Evolutionary conservation across 1,140 invertebrate species (phyloP).

Genomic region (Tyrophagus putrescentiae): DNA sequence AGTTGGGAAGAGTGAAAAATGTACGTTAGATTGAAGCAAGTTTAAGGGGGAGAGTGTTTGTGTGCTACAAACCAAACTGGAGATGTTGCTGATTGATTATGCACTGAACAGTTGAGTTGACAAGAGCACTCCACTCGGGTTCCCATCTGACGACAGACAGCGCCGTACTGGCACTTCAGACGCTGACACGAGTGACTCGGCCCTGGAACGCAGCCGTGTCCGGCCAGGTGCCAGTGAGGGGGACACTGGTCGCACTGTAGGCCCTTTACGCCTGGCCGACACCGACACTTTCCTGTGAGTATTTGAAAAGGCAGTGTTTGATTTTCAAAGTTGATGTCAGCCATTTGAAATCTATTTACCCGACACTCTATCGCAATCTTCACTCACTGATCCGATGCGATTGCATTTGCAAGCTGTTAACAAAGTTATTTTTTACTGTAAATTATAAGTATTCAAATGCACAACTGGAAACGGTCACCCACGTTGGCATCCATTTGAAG

Average conservation of each 20-base stretch:
- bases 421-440: too few relatives aligned
- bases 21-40: background rate
- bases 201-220: slow-evolving; percentile 59
- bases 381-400: slow-evolving; percentile 52
- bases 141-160: background rate
- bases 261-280: slow-evolving; percentile 53
- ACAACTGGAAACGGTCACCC: background rate
- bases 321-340: background rate
- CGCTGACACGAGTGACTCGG: slow-evolving; percentile 25
- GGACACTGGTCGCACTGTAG: slow-evolving; percentile 66
- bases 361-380: slow-evolving; percentile 68
- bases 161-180: background rate
- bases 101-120: background rate
- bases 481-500: slow-evolving; percentile 7
- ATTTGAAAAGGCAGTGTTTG: background rate
- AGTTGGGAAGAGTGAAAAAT: background rate
- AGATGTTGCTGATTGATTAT: background rate
- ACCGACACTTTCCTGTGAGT: slow-evolving; percentile 37
- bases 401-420: slow-evolving; percentile 41
- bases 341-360: slow-evolving; percentile 52
- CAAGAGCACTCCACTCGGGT: background rate
- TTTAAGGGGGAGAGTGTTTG: too few relatives aligned
- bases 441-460: slow-evolving; percentile 24
- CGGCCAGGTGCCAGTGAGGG: slow-evolving; percentile 52
- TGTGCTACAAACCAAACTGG: background rate